Evolutionary conservation across 2,113 vertebrate species (phyloP).

Genomic region (Psammodynastes pulverulentus): DNA sequence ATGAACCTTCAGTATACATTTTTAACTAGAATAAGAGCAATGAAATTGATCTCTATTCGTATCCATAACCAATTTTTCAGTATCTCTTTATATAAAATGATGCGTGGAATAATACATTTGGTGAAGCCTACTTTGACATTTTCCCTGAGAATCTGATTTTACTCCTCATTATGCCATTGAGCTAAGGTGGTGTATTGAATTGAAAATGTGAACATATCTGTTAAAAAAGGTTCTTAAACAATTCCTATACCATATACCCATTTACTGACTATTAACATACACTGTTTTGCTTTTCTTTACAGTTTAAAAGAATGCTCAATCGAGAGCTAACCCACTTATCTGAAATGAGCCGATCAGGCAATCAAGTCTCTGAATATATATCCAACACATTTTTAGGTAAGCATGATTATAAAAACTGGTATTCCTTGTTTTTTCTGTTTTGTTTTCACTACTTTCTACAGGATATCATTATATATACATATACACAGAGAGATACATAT

Average conservation of each 20-base stretch:
- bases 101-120: neutral
- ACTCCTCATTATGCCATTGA: neutral
- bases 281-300: conserved; percentile 47
- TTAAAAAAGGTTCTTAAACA: neutral
- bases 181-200: neutral
- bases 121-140: neutral
- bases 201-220: neutral
- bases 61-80: neutral
- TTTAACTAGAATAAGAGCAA: fast-evolving
- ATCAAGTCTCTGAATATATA: conserved; percentile 98
- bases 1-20: conserved; percentile 1
- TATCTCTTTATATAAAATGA: neutral
- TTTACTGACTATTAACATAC: neutral
- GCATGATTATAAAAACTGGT: conserved; percentile 32
- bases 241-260: conserved; percentile 21
- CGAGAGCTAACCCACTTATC: conserved; percentile 95
- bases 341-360: conserved; percentile 98
- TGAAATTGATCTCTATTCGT: neutral
- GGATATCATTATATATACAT: neutral
- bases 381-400: conserved; percentile 98
- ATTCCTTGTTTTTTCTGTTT: neutral
- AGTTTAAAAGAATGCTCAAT: conserved; percentile 99
- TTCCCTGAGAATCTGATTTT: neutral
- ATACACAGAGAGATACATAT: neutral
- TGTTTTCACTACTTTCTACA: neutral